Evolutionary conservation across 2,113 vertebrate species (phyloP), one percentile per base, ranked within the genome.

Genomic region (Tetraodon nigroviridis): DNA sequence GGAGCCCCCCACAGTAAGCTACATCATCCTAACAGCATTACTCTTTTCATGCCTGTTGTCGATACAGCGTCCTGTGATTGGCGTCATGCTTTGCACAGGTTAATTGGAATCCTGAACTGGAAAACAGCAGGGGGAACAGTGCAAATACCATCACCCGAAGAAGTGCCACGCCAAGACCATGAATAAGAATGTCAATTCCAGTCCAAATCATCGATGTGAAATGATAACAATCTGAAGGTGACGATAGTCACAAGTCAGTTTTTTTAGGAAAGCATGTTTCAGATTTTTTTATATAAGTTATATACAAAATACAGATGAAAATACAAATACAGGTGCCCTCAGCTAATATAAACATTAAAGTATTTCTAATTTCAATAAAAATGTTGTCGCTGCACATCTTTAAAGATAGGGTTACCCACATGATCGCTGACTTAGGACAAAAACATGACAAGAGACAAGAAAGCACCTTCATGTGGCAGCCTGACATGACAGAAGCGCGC

Each of bases 41-140:
- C 77, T 87, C 83, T 87, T 86, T 88, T 89, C 78, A 79, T 82
- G 81, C 80, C 67, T 57, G 61, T 79, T 84, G 86, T 89, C 79
- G 73, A 88, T 86, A 88, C 59, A 19, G 27, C 72, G 67, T 76
- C 72, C 83, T 71, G 81, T 84, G 85, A 87, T 86, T 87, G 84
- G 81, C 73, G 81, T 88, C 85, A 83, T 75, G 79, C 81, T 78
- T 77, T 83, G 83, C 85, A 80, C 82, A 82, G 88, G 88, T 89
- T 89, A 89, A 88, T 88, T 89, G 87, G 87, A 88, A 83, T 83
- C 62, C 83, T 89, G 87, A 90, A 89, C 84, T 89, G 82, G 86
- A 87, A 88, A 88, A 87, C 81, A 62, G 70, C 68, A 12, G 63
- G 83, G 83, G 81, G 77, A 77, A 71, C 80, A 74, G 79, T 69